Conservation (phyloP, 1,140 invertebrate genomes). For the Eciton burchellii region DNA sequence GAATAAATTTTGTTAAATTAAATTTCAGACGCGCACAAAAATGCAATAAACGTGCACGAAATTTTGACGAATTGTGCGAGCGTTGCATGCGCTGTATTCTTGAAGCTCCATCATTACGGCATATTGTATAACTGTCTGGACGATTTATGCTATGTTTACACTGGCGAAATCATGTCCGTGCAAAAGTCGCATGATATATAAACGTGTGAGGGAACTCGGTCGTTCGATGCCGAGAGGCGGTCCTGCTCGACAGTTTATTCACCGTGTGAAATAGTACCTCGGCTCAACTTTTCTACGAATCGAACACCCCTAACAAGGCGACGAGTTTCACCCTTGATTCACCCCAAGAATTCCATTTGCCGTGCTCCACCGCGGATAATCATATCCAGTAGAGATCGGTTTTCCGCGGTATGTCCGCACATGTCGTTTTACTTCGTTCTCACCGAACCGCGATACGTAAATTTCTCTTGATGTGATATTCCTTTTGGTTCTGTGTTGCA, state of each 20-base stretch:
- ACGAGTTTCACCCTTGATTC: slow-evolving; percentile 38
- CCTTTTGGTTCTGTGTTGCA: slow-evolving; percentile 48
- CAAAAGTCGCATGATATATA: neutral
- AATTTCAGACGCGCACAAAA: neutral
- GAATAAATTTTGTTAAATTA: slow-evolving; percentile 14
- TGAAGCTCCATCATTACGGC: neutral
- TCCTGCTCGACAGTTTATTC: neutral
- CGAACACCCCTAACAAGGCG: slow-evolving; percentile 65
- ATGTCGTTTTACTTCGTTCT: neutral
- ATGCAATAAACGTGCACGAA: neutral
- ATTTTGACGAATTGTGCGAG: neutral
- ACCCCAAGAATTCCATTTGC: slow-evolving; percentile 62
- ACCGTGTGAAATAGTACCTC: slow-evolving; percentile 20
- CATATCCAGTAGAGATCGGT: slow-evolving; percentile 76
- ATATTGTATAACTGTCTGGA: neutral
- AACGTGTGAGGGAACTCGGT: neutral
- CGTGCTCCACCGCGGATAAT: slow-evolving; percentile 68
- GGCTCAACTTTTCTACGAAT: slow-evolving; percentile 64
- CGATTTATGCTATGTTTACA: slow-evolving; percentile 5
- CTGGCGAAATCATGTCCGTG: no score
- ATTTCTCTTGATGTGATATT: slow-evolving; percentile 77
- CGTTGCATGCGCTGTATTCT: neutral
- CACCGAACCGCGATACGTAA: slow-evolving; percentile 69
- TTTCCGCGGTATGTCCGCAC: slow-evolving; percentile 64
- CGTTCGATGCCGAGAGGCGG: neutral